Evolutionary conservation across 2,888 invertebrate genomes (phyloP).

Genomic region (Endotricha flammealis): DNA sequence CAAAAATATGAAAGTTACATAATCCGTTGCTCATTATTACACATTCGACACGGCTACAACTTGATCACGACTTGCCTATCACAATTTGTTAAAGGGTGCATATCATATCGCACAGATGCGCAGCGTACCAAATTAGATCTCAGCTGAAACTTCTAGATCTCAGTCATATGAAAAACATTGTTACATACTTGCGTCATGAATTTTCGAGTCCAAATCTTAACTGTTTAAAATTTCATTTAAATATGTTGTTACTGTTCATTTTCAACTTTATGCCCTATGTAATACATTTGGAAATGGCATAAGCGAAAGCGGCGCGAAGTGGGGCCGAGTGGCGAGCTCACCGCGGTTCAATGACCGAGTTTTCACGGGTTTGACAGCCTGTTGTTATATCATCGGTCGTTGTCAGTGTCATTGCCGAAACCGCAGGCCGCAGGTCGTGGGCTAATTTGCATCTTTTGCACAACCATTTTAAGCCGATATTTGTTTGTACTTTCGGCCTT

Average conservation of each 20-base stretch:
- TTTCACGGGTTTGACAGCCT: constrained; percentile 78
- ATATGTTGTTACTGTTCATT: constrained; percentile 33
- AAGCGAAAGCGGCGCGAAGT: constrained; percentile 59
- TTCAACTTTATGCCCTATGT: constrained; percentile 49
- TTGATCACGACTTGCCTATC: too few species aligned
- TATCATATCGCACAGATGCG: too few species aligned
- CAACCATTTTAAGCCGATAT: constrained; percentile 40
- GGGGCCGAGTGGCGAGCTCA: constrained; percentile 47
- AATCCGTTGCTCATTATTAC: too few species aligned
- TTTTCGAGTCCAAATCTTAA: constrained; percentile 44
- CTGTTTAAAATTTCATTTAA: constrained; percentile 41
- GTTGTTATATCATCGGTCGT: constrained; percentile 76
- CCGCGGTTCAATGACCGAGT: constrained; percentile 76
- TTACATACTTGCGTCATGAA: constrained; percentile 42
- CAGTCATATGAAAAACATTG: too few species aligned
- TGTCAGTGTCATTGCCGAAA: constrained; percentile 79
- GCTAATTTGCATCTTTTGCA: constrained; percentile 56
- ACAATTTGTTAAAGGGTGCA: too few species aligned
- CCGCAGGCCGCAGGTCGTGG: constrained; percentile 37
- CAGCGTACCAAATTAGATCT: too few species aligned
- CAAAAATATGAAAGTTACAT: too few species aligned
- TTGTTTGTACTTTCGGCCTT: constrained; percentile 32
- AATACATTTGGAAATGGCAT: constrained; percentile 60
- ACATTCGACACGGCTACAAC: too few species aligned
- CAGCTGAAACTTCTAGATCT: too few species aligned